Conservation (phyloP, 2,888 invertebrate species). For the Exocentrus adspersus region DNA sequence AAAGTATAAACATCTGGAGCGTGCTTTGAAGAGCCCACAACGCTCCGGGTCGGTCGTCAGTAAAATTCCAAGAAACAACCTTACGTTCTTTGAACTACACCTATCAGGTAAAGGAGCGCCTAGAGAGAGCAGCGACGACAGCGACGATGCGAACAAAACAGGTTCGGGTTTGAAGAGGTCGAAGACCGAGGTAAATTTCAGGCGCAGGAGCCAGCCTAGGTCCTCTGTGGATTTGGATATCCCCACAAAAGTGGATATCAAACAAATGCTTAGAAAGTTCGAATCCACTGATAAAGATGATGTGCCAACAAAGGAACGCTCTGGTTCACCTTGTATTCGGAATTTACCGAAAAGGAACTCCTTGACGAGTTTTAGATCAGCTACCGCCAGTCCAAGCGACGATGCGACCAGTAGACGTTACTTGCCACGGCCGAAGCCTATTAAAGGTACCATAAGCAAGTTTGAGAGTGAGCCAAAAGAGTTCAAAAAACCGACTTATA, state of each 20-base stretch:
- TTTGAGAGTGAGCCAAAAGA: constrained; percentile 40
- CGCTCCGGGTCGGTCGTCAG: constrained; percentile 54
- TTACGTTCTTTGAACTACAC: constrained; percentile 60
- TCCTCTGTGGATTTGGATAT: constrained; percentile 61
- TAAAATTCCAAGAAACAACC: constrained; percentile 60
- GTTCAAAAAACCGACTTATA: constrained; percentile 31
- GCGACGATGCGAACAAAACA: constrained; percentile 42
- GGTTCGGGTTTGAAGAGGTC: constrained; percentile 52
- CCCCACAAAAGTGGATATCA: constrained; percentile 60
- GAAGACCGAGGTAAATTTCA: constrained; percentile 59
- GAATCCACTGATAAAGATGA: constrained; percentile 51
- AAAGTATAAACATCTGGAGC: constrained; percentile 62
- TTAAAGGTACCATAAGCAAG: constrained; percentile 42
- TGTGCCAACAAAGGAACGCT: constrained; percentile 9
- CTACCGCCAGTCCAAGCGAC: constrained; percentile 18
- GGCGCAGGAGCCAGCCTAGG: constrained; percentile 46
- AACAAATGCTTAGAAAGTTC: constrained; percentile 60
- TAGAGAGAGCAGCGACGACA: constrained; percentile 40
- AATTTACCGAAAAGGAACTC: constrained; percentile 31
- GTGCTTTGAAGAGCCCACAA: constrained; percentile 55
- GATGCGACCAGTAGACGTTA: constrained; percentile 4
- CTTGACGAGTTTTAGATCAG: constrained; percentile 31
- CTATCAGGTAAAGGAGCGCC: constrained; percentile 55
- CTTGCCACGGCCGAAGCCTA: constrained; percentile 32
- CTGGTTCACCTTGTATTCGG: constrained; percentile 16